Base-by-base conservation (phyloP, 2,113 vertebrate genomes). In the Castor canadensis region DNA sequence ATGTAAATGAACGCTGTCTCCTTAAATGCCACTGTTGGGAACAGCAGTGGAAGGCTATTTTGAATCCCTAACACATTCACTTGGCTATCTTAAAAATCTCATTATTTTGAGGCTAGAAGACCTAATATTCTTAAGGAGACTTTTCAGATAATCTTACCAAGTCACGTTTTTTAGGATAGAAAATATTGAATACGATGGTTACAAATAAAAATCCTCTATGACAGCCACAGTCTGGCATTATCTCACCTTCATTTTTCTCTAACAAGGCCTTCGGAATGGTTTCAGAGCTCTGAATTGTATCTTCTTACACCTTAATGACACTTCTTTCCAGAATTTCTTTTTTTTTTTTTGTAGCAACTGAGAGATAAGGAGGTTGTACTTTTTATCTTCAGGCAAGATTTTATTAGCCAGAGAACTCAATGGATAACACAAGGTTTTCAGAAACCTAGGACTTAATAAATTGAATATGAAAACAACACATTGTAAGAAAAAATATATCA, bases 141-240 rank as follows among this genome's bases (percentile, higher is more conserved):
- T 90, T 93, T 96, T 71, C 45, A 92, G 45, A 76, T 86, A 83
- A 75, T 26, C 83, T 94, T 95, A 83, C 32, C 86, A 89, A 92
- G 45, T 62, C 15, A 10, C 56, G 3, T 62, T 66, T 76, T 40
- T 89, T 77, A 86, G 75, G n/a, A 75, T 58, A 58, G 75, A 87
- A 93, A 84, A 89, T 91, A 93, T 89, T 92, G 79, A 97, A 35
- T 28, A 95, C 52, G 52, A 76, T 79, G n/a, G 30, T 45, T 89
- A 47, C 92, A 91, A 89, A 95, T 82, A 96, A 87, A 83, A 96
- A 69, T 54, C 22, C 35, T 80, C 54, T 62, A 47, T 35, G 56
- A 58, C 35, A 67, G 24, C 49, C 69, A 15, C n/a, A 49, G 26
- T 69, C 86, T 91, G 62, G 16, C 91, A 95, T 38, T 73, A 43